A percentile compares a stretch with the other conserved stretches of the same genome.
These are phyloP conservation scores for Podargus strigoides DNA, from an alignment of 2,797 vertebrate species.

Conservation along the genomic window DNA sequence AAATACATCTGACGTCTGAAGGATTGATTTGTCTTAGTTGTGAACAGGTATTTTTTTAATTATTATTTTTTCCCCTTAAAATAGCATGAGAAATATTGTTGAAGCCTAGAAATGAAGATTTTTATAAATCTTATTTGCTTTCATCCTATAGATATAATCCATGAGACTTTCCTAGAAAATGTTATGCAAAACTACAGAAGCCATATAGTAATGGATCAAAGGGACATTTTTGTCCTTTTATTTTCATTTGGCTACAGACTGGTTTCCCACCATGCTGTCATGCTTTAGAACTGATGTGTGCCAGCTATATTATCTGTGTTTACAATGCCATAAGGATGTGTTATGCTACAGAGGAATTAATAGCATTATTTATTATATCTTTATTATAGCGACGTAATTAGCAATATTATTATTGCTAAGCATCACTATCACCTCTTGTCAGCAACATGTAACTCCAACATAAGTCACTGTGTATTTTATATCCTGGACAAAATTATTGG, in stretches of 20 bases:
- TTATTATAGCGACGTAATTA: slow-evolving; percentile 66
- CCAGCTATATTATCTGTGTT: slow-evolving; percentile 42
- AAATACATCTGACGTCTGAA: slow-evolving; percentile 18
- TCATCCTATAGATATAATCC: not conserved
- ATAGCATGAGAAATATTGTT: not conserved
- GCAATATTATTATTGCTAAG: slow-evolving; percentile 57
- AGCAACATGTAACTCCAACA: slow-evolving; percentile 25
- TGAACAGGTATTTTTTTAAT: rapidly evolving
- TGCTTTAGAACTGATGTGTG: slow-evolving; percentile 35
- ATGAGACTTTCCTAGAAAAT: not conserved
- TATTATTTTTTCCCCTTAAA: not conserved
- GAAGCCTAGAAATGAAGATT: not conserved
- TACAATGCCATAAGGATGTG: slow-evolving; percentile 55
- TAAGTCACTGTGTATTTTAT: slow-evolving; percentile 45
- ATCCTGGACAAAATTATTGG: slow-evolving; percentile 41
- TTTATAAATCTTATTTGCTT: not conserved
- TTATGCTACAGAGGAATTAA: slow-evolving; percentile 48
- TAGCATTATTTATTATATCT: slow-evolving; percentile 64
- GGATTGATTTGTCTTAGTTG: not conserved
- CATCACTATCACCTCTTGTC: slow-evolving; percentile 58
- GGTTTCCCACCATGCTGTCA: not conserved
- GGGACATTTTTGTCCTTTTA: slow-evolving; percentile 6
- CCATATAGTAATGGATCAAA: not conserved
- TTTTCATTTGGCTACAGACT: slow-evolving; percentile 8
- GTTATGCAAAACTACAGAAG: not conserved